phyloP scores from a whole-genome alignment of 2,797 vertebrate species.

The Spinus olivaceus region DNA sequence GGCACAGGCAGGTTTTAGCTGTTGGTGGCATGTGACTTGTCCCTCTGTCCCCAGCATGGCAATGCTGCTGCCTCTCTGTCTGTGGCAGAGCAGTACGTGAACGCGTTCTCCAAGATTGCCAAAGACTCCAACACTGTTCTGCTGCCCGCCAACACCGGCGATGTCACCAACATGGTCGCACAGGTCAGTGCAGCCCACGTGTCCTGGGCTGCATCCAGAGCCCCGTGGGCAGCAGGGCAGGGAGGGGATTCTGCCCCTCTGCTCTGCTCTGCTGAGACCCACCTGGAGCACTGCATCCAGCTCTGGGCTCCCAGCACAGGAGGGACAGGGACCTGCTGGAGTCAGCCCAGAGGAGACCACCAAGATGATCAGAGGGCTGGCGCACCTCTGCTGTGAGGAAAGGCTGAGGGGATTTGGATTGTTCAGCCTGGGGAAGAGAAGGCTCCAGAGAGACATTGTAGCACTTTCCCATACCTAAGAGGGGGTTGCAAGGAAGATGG shows the following conservation, averaged over 20 bases:
- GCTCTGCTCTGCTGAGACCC: background rate
- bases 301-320: background rate
- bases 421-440: background rate
- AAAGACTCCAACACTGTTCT: conserved; percentile 93
- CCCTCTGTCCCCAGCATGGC: conserved; percentile 79
- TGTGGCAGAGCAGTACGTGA: conserved; percentile 93
- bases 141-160: conserved; percentile 86
- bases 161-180: conserved; percentile 89
- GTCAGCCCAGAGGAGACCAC: fast-evolving
- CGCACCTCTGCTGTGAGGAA: fast-evolving
- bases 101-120: conserved; percentile 91
- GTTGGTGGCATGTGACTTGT: fast-evolving
- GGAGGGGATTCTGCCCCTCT: background rate
- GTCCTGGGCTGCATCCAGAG: background rate
- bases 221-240: background rate
- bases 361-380: fast-evolving
- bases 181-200: conserved; percentile 78
- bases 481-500: background rate
- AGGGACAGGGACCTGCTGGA: background rate
- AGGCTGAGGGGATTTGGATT: background rate
- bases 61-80: conserved; percentile 86
- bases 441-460: background rate
- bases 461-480: background rate
- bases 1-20: fast-evolving
- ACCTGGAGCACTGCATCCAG: background rate